Evolutionary conservation across 1,140 invertebrate genomes (phyloP), one percentile per base, ranked within the genome.

Genomic region (Megathymus violae): DNA sequence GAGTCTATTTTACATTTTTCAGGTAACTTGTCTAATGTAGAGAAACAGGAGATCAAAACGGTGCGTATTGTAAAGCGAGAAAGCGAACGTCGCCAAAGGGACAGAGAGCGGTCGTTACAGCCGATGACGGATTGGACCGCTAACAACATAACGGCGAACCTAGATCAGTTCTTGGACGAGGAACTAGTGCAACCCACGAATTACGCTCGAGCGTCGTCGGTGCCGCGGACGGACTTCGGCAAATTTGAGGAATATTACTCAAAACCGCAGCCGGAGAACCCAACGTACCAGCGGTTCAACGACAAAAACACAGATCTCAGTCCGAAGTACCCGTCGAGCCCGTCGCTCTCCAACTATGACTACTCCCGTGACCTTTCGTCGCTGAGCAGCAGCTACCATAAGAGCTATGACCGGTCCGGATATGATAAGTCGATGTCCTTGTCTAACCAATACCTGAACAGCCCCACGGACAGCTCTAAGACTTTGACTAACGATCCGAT

Each of bases 11-110:
- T 9, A 48, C 40, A 22, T 68, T 59, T 87, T 89, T 3, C 76
- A 96, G 95, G 94, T 60, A 94, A 96, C 64, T 90, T 96, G 25
- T 94, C 95, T 0, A 95, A 94, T 84, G 95, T 97, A 34, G 97
- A 98, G 74, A 96, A 96, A 66, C 95, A 95, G 82, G 96, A 97
- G 88, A 97, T 97, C 16, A 97, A 97, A 92, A 98, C 97, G 0
- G 97, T 98, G 15, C 93, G 97, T 54, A 98, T 98, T 76, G 97
- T 98, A 0, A 98, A 98, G 91, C 91, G 97, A 16, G 97, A 98
- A 80, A 96, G 96, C 15, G 97, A 98, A 83, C 92, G 96, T 43
- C 92, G 96, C 0, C 95, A 96, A 76, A 92, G 96, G 51, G 96
- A 96, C 78, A 92, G 95, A 36, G 94, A 95, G 65, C 83, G 93